phyloP scores from a whole-genome alignment of 1,140 invertebrate species.

The Anastrepha obliqua region DNA sequence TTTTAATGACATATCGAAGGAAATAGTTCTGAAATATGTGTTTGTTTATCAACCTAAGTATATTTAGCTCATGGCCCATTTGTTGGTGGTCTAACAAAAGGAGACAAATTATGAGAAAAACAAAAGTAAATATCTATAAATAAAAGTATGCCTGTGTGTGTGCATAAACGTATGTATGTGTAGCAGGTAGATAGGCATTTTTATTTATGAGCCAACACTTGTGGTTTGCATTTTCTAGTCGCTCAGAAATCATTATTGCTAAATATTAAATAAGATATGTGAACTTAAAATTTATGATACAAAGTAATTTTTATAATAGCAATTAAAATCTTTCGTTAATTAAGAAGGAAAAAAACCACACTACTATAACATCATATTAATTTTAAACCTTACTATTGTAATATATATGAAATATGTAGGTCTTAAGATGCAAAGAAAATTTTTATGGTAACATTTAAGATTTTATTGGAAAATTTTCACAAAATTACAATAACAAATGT shows the following conservation, averaged over 20 bases:
- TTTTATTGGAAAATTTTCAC: no score
- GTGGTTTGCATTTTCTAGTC: background rate
- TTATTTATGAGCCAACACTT: constrained; percentile 35
- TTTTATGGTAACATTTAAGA: no score
- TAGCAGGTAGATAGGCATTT: background rate
- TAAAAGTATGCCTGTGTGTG: background rate
- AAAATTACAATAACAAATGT: no score
- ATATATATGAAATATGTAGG: no score
- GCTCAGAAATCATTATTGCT: background rate
- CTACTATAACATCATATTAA: no score
- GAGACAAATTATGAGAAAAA: constrained; percentile 9
- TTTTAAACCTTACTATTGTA: no score
- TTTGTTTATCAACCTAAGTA: constrained; percentile 16
- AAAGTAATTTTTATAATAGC: background rate
- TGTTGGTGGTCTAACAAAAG: background rate
- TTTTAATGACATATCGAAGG: background rate
- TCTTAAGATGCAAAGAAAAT: no score
- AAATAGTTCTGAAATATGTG: constrained; percentile 11
- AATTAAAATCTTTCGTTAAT: constrained; percentile 2
- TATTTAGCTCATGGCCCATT: constrained; percentile 25
- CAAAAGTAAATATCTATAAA: background rate
- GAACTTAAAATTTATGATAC: background rate
- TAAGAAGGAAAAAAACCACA: no score
- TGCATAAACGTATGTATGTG: background rate
- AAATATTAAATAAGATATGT: constrained; percentile 2